Evolutionary conservation across 2,113 vertebrate genomes (phyloP).

Genomic region (Indicator maculatus): DNA sequence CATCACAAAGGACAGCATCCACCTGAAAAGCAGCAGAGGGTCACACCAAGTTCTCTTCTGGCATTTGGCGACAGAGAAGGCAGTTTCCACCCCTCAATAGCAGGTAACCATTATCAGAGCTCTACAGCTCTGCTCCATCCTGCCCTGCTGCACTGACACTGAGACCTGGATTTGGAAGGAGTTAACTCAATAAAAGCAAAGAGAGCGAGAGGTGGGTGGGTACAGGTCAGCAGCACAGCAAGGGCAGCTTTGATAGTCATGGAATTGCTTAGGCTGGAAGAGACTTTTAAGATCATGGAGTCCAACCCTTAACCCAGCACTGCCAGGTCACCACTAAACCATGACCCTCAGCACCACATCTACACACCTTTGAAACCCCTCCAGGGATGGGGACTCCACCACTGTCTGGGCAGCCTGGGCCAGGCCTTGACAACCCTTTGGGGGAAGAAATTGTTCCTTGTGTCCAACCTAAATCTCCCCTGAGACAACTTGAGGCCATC

Average conservation of each 20-base stretch:
- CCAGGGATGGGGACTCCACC: too few relatives aligned
- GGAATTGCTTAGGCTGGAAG: too few relatives aligned
- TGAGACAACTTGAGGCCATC: too few relatives aligned
- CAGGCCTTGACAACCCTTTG: too few relatives aligned
- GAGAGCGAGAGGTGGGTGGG: background rate
- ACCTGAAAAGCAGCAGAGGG: constrained; percentile 71
- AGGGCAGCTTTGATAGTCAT: background rate
- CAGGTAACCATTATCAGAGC: background rate
- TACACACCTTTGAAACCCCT: too few relatives aligned
- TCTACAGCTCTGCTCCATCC: background rate
- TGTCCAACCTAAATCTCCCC: too few relatives aligned
- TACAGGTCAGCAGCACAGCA: background rate
- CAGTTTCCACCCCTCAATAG: background rate
- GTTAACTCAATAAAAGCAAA: background rate
- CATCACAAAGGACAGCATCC: constrained; percentile 88
- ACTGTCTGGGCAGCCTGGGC: too few relatives aligned
- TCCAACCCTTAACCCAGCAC: too few relatives aligned
- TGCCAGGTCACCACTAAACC: too few relatives aligned
- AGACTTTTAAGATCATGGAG: too few relatives aligned
- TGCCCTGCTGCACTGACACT: background rate
- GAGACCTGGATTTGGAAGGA: background rate
- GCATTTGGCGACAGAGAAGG: background rate
- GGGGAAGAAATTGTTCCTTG: too few relatives aligned
- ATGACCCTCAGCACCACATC: too few relatives aligned
- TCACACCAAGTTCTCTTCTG: background rate